These are phyloP conservation scores for Dendrolimus pini DNA, from an alignment of 2,888 invertebrate species.

Conservation along the genomic window DNA sequence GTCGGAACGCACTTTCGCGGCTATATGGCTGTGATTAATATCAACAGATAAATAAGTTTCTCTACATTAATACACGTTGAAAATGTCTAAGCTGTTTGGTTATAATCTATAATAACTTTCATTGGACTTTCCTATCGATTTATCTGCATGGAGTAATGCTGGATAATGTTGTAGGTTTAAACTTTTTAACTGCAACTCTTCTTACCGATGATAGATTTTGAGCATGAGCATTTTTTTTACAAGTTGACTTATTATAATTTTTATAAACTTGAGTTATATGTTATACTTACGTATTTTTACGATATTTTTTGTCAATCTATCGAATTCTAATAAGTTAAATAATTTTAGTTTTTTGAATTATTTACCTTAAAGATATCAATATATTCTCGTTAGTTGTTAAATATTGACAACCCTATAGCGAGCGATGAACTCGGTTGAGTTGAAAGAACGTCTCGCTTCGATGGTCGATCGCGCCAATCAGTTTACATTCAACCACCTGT, in stretches of 20 bases:
- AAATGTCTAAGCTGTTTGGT: not conserved
- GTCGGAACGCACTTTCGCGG: not conserved
- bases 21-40: not conserved
- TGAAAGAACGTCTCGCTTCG: slow-evolving; percentile 69
- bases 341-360: no score
- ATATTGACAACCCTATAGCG: slow-evolving; percentile 13
- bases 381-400: no score
- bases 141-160: slow-evolving; percentile 29
- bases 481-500: not conserved
- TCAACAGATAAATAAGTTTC: not conserved
- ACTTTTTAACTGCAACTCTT: no score
- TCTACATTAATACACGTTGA: not conserved
- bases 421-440: slow-evolving; percentile 56
- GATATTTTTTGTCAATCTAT: no score
- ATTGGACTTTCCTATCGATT: slow-evolving; percentile 50
- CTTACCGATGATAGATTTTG: no score
- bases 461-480: slow-evolving; percentile 36
- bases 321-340: no score
- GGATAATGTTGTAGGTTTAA: no score
- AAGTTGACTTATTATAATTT: no score
- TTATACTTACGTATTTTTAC: no score
- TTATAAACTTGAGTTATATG: no score
- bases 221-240: no score
- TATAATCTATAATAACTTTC: slow-evolving; percentile 30
- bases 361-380: no score